Conservation (phyloP, 1,140 invertebrate species). For the Heterodera carotae region DNA sequence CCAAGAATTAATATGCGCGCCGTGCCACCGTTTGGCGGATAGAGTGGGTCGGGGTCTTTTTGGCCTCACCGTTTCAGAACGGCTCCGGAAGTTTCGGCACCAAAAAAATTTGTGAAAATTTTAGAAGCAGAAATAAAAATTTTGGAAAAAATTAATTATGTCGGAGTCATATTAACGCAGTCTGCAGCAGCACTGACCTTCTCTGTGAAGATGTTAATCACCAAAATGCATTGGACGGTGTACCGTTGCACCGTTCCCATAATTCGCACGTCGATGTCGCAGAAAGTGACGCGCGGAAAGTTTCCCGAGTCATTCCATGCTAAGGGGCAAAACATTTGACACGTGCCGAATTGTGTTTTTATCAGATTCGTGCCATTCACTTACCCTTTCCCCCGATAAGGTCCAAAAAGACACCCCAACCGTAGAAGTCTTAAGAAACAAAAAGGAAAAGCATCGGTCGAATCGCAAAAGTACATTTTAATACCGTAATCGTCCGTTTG, state of each 20-base stretch:
- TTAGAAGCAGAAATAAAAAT: too few species aligned
- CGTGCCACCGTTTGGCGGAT: too few species aligned
- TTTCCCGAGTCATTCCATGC: slow-evolving; percentile 58
- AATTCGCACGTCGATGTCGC: slow-evolving; percentile 58
- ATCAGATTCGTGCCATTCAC: too few species aligned
- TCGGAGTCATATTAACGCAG: too few species aligned
- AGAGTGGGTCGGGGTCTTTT: too few species aligned
- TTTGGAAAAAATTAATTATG: too few species aligned
- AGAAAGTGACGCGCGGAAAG: slow-evolving; percentile 66
- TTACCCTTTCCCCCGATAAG: slow-evolving; percentile 54
- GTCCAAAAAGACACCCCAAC: slow-evolving; percentile 57
- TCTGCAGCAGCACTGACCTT: slow-evolving; percentile 63
- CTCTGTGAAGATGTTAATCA: slow-evolving; percentile 67
- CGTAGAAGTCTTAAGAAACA: slow-evolving; percentile 45
- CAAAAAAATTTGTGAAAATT: too few species aligned
- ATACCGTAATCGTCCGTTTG: slow-evolving; percentile 67
- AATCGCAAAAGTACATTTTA: neutral
- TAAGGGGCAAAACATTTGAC: neutral
- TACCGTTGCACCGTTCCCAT: slow-evolving; percentile 66
- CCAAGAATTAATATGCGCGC: too few species aligned
- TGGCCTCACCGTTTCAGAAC: too few species aligned
- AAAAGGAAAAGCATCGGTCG: neutral
- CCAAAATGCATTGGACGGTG: slow-evolving; percentile 67
- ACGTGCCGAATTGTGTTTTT: neutral
- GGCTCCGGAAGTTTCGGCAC: too few species aligned